phyloP scores from a whole-genome alignment of 2,888 invertebrate species.

The Coelopa pilipes region DNA sequence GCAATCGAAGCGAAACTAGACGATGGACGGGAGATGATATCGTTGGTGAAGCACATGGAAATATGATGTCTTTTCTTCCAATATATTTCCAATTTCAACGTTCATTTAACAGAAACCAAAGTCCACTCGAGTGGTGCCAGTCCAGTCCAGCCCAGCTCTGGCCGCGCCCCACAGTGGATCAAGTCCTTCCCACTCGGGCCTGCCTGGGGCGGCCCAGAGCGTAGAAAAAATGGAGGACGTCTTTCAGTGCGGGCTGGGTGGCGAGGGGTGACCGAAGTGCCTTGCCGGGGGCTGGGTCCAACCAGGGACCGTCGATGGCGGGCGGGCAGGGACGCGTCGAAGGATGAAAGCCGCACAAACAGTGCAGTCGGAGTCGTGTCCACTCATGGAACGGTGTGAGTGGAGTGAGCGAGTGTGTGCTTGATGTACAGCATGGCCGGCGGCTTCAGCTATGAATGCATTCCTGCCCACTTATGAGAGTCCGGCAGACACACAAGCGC shows the following conservation, averaged over 20 bases:
- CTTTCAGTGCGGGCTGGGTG: conserved; percentile 27
- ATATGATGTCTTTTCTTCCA: conserved; percentile 28
- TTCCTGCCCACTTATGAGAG: conserved; percentile 13
- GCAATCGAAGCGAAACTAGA: not conserved
- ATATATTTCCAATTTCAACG: conserved; percentile 37
- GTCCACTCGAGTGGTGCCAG: not conserved
- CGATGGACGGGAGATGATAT: not conserved
- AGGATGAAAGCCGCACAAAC: not conserved
- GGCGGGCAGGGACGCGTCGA: not conserved
- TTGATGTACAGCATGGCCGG: not conserved
- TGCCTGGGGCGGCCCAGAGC: not conserved
- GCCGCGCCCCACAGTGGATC: too few relatives aligned
- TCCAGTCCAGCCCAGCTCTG: too few relatives aligned
- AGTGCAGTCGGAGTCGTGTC: not conserved
- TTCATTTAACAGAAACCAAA: conserved; percentile 37
- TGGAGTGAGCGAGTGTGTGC: not conserved
- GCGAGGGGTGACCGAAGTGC: conserved; percentile 27
- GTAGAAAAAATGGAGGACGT: conserved; percentile 24
- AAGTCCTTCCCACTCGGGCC: not conserved
- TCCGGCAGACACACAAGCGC: too few relatives aligned
- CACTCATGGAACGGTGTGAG: not conserved
- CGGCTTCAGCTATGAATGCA: conserved; percentile 17
- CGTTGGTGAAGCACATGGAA: conserved; percentile 24
- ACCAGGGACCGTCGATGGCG: not conserved
- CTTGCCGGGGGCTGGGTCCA: not conserved